Conservation (phyloP, 2,888 invertebrate genomes). For the Drosophila longiperda region DNA sequence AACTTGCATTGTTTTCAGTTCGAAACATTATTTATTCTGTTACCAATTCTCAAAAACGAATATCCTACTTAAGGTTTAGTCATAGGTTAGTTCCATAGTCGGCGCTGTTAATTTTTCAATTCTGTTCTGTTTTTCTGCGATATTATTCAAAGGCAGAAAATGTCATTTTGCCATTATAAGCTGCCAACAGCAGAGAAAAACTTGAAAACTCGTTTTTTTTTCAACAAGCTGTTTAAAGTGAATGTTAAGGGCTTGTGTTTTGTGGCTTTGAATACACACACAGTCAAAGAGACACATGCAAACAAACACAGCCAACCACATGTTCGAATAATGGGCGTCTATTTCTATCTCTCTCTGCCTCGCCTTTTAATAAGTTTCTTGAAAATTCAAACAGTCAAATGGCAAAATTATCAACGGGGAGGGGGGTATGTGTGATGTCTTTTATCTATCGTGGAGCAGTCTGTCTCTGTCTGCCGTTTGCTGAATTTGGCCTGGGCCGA, state of each 20-base stretch:
- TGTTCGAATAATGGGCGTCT: conserved; percentile 45
- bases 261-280: conserved; percentile 40
- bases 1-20: not conserved
- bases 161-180: conserved; percentile 73
- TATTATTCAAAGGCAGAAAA: conserved; percentile 48
- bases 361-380: conserved; percentile 39
- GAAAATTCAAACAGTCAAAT: conserved; percentile 26
- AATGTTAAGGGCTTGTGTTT: conserved; percentile 72
- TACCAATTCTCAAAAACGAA: not conserved
- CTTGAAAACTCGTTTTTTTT: conserved; percentile 63
- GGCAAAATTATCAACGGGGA: conserved; percentile 8
- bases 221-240: conserved; percentile 71
- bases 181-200: conserved; percentile 47
- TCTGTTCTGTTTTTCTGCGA: conserved; percentile 38
- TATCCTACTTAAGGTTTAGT: not conserved
- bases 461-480: conserved; percentile 1
- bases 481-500: conserved; percentile 28
- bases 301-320: not conserved
- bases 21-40: not conserved
- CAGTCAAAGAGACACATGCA: not conserved
- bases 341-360: conserved; percentile 19
- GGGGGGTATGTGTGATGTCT: not conserved
- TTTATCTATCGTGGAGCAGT: conserved; percentile 30
- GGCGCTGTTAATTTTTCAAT: conserved; percentile 17
- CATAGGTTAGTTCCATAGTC: conserved; percentile 36